phyloP scores from a whole-genome alignment of 2,888 invertebrate species.

The Andrena haemorrhoa region DNA sequence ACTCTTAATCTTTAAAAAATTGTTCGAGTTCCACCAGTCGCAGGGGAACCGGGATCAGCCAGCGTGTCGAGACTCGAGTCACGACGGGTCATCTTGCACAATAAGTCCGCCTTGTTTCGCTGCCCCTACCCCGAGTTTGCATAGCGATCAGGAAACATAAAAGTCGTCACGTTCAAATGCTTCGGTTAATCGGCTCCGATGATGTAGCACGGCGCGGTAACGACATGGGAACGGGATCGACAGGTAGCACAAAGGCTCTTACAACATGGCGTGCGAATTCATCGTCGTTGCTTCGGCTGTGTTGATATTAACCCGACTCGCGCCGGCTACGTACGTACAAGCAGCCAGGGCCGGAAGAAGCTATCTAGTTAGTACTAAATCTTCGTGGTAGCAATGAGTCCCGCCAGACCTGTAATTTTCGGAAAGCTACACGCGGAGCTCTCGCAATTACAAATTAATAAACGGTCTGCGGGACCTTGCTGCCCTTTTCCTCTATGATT shows the following conservation, averaged over 20 bases:
- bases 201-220: constrained; percentile 63
- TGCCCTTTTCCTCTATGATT: constrained; percentile 73
- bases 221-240: constrained; percentile 70
- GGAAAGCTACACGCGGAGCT: constrained; percentile 73
- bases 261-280: constrained; percentile 58
- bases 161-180: constrained; percentile 72
- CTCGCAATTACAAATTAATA: constrained; percentile 82
- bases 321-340: not conserved
- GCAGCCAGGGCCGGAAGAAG: constrained; percentile 65
- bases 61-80: constrained; percentile 46
- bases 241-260: constrained; percentile 56
- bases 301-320: constrained; percentile 48
- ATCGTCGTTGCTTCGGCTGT: constrained; percentile 25
- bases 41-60: constrained; percentile 17
- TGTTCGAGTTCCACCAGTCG: not conserved
- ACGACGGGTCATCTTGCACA: constrained; percentile 54
- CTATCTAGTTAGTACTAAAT: constrained; percentile 77
- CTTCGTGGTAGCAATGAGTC: constrained; percentile 75
- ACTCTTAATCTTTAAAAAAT: constrained; percentile 10
- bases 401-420: constrained; percentile 78
- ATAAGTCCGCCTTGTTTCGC: constrained; percentile 33
- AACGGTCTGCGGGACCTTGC: constrained; percentile 74
- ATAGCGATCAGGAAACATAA: constrained; percentile 68
- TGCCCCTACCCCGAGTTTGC: constrained; percentile 34
- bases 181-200: constrained; percentile 66